Evolutionary conservation across 1,140 invertebrate genomes (phyloP), one percentile per base, ranked within the genome.

Genomic region (Drosophila sulfurigaster): DNA sequence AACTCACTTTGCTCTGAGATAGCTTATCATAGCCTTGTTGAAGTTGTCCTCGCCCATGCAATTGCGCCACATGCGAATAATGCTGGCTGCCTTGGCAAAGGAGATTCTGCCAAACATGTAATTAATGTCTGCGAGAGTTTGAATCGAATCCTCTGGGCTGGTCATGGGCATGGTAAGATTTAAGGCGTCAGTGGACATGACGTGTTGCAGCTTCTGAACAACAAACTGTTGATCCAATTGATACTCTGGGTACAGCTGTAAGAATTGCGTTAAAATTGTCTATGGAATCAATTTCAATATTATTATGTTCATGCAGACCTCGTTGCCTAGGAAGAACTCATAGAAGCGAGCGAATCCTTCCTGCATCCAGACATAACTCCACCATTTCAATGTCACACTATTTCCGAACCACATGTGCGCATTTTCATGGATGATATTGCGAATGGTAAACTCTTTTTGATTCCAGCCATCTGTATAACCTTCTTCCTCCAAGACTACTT

Each of bases 61-160:
- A 74, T 95, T 93, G 38, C 95, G 92, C 57, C 96, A 93, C 96
- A 97, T 97, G 48, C 96, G 94, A 1, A 97, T 92, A 3, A 97
- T 91, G 2, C 95, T 94, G 1, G 95, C 95, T 46, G 95, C 96
- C 93, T 95, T 95, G 35, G 93, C 93, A 78, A 95, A 95, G 1
- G 93, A 93, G 58, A 95, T 93, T 1, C 89, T 91, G 5, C 93
- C 93, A 70, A 95, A 95, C 83, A 94, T 94, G 2, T 77, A 74
- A 5, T 88, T 82, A 8, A 94, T 93, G 52, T 94, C 91, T 0
- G 64, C 78, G 2, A 93, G 93, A 11, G 73, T 65, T 3, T 51
- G 7, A 30, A 92, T 93, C 43, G 92, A 91, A 2, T 93, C 70
- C 28, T 92, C 81, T 0, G 32, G 15, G 52, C 93, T 92, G 11